Evolutionary conservation across 2,888 invertebrate genomes (phyloP), one percentile per base, ranked within the genome.

Genomic region (Subacronicta megacephala): DNA sequence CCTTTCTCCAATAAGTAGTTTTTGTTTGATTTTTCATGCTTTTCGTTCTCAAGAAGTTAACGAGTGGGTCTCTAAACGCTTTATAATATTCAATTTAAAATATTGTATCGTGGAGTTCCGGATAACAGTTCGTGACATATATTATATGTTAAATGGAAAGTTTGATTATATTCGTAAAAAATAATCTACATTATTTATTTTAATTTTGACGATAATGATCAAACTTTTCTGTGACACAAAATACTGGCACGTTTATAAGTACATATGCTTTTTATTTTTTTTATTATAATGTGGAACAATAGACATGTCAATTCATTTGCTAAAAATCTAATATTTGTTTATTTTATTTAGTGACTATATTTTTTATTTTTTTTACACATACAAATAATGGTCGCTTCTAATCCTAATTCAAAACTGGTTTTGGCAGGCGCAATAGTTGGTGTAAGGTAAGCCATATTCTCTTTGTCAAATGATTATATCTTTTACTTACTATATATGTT

Each of bases 1-100:
- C 26, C 15, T 66, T 66, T 43, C 43, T 66, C 44, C 41, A 52
- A 12, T n/a, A n/a, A n/a, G n/a, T n/a, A n/a, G n/a, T n/a, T n/a
- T n/a, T n/a, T n/a, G n/a, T n/a, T n/a, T n/a, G n/a, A n/a, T n/a
- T n/a, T n/a, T n/a, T n/a, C n/a, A n/a, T n/a, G n/a, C n/a, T n/a
- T n/a, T n/a, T n/a, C n/a, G n/a, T n/a, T n/a, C n/a, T n/a, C n/a
- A n/a, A n/a, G n/a, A n/a, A n/a, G n/a, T n/a, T n/a, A n/a, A n/a
- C n/a, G n/a, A n/a, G n/a, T n/a, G n/a, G n/a, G n/a, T n/a, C n/a
- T n/a, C n/a, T n/a, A n/a, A n/a, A n/a, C n/a, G n/a, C n/a, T n/a
- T n/a, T n/a, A n/a, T n/a, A n/a, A n/a, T n/a, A n/a, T n/a, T n/a
- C n/a, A n/a, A n/a, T n/a, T n/a, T n/a, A n/a, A n/a, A n/a, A n/a